Evolutionary conservation across 2,113 vertebrate genomes (phyloP), one percentile per base, ranked within the genome.

Genomic region (Sapajus apella): DNA sequence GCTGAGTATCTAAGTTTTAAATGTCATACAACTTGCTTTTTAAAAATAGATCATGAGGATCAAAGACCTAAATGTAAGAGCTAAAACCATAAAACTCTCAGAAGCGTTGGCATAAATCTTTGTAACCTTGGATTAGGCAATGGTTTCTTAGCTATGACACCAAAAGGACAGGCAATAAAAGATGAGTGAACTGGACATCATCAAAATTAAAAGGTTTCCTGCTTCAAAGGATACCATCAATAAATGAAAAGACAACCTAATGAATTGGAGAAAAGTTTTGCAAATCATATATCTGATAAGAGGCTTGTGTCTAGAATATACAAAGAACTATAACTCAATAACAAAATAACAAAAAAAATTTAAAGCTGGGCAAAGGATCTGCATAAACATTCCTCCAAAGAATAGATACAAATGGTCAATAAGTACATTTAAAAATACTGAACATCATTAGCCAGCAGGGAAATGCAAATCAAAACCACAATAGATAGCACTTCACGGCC

Each of bases 1-100:
- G 77, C 20, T 92, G 25, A 85, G 32, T 77, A 52, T n/a, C 47
- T 90, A 30, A 80, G 64, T n/a, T 61, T 68, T 94, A 92, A 82
- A 92, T 68, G 47, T 50, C 61, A 96, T 47, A 66, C 27, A 92
- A 84, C 84, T 75, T 55, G 75, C 43, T 77, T 76, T 76, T 76
- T 32, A 93, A 93, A 93, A 80, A 85, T 64, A 97, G 79, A 32
- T 9, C 35, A 61, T 13, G 77, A 83, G 27, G 20, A 90, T 81
- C 85, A 93, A 83, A 94, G 58, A 82, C 27, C 40, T 81, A 93
- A 75, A 72, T 77, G 32, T 70, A 95, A 87, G 55, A 76, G 77
- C 20, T 91, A 56, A 89, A 91, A 20, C 50, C 55, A n/a, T 64
- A 50, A 95, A 89, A 21, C 58, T 64, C 58, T 92, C 35, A 27